phyloP scores from a whole-genome alignment of 2,888 invertebrate species.

The Dorcus parallelipipedus region DNA sequence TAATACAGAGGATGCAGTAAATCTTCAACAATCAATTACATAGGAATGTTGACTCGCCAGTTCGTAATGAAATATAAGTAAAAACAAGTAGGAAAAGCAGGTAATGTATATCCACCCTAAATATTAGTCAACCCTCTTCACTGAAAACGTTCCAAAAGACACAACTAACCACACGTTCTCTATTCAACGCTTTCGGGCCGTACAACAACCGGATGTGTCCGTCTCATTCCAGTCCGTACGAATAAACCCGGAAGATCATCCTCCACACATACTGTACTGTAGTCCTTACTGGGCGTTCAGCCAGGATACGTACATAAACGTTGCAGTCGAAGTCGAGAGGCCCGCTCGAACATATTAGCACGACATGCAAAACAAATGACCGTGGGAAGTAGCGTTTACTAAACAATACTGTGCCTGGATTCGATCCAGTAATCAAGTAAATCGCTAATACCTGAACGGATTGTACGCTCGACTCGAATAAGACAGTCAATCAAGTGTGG shows the following conservation, averaged over 20 bases:
- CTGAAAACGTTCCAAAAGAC: constrained; percentile 35
- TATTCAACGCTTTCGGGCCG: constrained; percentile 13
- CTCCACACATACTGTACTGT: constrained; percentile 5
- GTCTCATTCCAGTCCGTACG: constrained; percentile 10
- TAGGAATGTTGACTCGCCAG: too few species aligned
- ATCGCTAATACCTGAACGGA: constrained; percentile 32
- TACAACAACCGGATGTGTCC: constrained; percentile 14
- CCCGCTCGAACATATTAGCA: constrained; percentile 30
- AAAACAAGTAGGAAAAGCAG: constrained; percentile 9
- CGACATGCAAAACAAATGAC: constrained; percentile 44
- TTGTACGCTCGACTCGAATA: constrained; percentile 22
- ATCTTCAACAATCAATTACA: too few species aligned
- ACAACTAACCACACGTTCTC: constrained; percentile 36
- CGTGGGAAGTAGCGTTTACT: constrained; percentile 44
- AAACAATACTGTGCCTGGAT: constrained; percentile 40
- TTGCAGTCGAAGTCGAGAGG: constrained; percentile 3
- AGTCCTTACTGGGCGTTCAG: background rate
- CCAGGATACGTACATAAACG: background rate
- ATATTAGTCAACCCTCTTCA: constrained; percentile 44
- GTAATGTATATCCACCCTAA: constrained; percentile 16
- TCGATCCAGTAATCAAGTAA: constrained; percentile 46
- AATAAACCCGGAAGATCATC: constrained; percentile 1
- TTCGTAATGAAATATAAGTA: too few species aligned
- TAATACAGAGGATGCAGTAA: too few species aligned
- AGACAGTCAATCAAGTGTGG: constrained; percentile 18